Base-by-base conservation (phyloP, 2,888 invertebrate genomes). In the Philhelius pedissequus region DNA sequence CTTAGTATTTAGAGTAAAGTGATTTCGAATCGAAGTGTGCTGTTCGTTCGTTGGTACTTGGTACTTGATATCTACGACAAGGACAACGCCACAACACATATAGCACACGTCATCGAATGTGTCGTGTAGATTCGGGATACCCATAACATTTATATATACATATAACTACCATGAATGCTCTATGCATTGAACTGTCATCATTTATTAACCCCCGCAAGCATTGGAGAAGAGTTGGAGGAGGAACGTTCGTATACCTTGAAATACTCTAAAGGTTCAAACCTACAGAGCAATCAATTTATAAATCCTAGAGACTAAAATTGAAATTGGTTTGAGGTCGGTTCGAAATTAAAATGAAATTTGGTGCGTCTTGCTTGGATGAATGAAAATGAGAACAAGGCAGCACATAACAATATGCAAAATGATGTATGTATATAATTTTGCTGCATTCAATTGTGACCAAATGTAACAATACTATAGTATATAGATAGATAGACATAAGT, bases 131-230 rank as follows among this genome's bases (percentile, higher is more conserved):
- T 32, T 13, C 2, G 6, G 1, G 20, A 32, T n/a, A n/a, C n/a
- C n/a, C n/a, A n/a, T 18, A 18, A 32, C 32, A 20, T 54, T 54
- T 30, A 54, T 18, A 30, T 3, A 25, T 25, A 35, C 30, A 27
- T 50, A 60, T 73, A 32, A n/a, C n/a, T n/a, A n/a, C n/a, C n/a
- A n/a, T n/a, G n/a, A 50, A 38, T 32, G 45, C 30, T 38, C n/a
- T 22, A 69, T 76, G 40, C 50, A 60, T 52, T 15, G 68, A 60
- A n/a, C 50, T 52, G 50, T 68, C 76, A 66, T 75, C 50, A 71
- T 76, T 58, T 69, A 81, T 81, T 75, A 66, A 81, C 62, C 22
- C 22, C 60, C 22, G 52, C 45, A 18, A 45, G 9, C 40, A 15
- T 27, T 25, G 5, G 13, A n/a, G n/a, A 13, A 15, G 35, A 9